phyloP scores from a whole-genome alignment of 2,113 vertebrate genomes.

The Notarius quadriscutis region DNA sequence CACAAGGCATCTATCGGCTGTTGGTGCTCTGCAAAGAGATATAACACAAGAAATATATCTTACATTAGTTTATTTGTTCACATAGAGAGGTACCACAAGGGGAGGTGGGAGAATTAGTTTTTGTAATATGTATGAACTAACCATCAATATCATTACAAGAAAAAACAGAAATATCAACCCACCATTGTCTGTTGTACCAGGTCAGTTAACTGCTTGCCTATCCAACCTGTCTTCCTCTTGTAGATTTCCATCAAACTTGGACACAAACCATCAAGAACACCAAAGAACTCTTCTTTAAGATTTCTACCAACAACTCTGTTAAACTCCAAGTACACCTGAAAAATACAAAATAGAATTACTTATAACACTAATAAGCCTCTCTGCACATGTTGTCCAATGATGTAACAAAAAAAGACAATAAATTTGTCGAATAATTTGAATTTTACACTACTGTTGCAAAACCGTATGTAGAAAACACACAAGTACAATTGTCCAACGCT shows the following conservation, averaged over 20 bases:
- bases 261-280: constrained; percentile 5
- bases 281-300: constrained; percentile 22
- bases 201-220: not conserved
- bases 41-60: not conserved
- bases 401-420: not conserved
- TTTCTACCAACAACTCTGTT: not conserved
- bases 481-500: not conserved
- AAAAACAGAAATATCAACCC: too few species aligned
- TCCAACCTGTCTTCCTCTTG: constrained; percentile 5
- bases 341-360: not conserved
- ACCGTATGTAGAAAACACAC: not conserved
- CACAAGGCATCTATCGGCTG: not conserved
- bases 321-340: not conserved
- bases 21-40: not conserved
- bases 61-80: not conserved
- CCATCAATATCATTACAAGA: too few species aligned
- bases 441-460: not conserved
- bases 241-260: constrained; percentile 13
- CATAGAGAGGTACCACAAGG: too few species aligned
- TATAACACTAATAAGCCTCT: not conserved
- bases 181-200: too few species aligned
- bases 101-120: not conserved
- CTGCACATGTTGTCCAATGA: not conserved
- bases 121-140: too few species aligned
- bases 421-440: not conserved